phyloP scores from a whole-genome alignment of 2,797 vertebrate genomes.

The Halcyon leucocephala region DNA sequence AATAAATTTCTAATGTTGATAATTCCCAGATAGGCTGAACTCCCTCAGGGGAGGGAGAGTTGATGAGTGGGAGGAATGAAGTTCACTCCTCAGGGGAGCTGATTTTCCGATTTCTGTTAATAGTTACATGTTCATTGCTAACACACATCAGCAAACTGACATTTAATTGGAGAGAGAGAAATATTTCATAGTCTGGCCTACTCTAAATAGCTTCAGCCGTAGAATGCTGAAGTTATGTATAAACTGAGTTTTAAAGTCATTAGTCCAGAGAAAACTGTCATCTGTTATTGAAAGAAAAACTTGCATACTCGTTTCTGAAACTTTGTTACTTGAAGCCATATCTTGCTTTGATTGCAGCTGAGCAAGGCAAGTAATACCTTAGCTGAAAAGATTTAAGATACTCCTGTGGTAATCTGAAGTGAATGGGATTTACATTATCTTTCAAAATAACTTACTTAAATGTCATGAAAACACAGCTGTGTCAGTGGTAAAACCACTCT shows the following conservation, averaged over 20 bases:
- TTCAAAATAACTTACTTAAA: background rate
- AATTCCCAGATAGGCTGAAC: conserved; percentile 25
- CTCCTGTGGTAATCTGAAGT: background rate
- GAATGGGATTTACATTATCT: background rate
- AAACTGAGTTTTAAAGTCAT: background rate
- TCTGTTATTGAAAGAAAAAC: background rate
- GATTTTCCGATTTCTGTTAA: background rate
- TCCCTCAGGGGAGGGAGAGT: background rate
- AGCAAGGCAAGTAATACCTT: background rate
- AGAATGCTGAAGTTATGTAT: background rate
- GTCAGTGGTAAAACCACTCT: background rate
- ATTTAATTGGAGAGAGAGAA: background rate
- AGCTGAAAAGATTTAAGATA: background rate
- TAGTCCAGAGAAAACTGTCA: background rate
- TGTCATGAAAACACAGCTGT: background rate
- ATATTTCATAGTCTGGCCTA: background rate
- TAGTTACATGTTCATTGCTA: background rate
- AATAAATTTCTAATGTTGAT: conserved; percentile 7
- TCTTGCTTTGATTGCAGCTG: background rate
- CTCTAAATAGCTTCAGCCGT: background rate
- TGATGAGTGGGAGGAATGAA: background rate
- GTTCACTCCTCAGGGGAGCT: background rate
- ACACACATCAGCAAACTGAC: background rate
- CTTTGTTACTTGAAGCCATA: background rate
- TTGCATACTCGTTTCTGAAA: background rate